A percentile compares a stretch with the other conserved stretches of the same genome.
Conservation (phyloP, 2,888 invertebrate species). For the Eudemis profundana region DNA sequence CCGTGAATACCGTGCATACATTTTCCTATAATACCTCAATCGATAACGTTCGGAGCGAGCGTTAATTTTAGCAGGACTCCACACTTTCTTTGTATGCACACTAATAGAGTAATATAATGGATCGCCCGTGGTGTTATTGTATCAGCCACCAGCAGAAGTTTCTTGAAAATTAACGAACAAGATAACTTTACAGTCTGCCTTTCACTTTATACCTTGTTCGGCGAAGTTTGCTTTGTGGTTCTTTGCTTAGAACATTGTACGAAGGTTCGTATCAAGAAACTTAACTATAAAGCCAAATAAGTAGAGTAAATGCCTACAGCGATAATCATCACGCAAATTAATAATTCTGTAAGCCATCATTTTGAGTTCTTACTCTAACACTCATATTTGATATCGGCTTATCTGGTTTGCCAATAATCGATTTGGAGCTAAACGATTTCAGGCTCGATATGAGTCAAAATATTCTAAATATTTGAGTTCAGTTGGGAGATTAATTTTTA, state of each 20-base stretch:
- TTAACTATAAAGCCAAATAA: conserved; percentile 7
- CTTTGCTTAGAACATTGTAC: conserved; percentile 1
- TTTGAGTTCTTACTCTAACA: background rate
- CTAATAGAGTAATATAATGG: conserved; percentile 29
- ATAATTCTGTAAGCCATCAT: background rate
- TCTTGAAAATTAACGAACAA: conserved; percentile 15
- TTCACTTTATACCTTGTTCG: conserved; percentile 19
- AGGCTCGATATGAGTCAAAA: background rate
- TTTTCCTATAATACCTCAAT: conserved; percentile 50
- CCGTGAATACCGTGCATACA: conserved; percentile 32
- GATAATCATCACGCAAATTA: conserved; percentile 2
- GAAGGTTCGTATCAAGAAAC: conserved; percentile 2
- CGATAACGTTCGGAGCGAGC: conserved; percentile 64
- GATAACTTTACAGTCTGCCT: conserved; percentile 24
- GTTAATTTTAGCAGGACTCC: conserved; percentile 58
- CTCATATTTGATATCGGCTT: conserved; percentile 23
- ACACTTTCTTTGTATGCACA: conserved; percentile 49
- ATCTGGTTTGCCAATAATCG: conserved; percentile 6
- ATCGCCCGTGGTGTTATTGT: conserved; percentile 20
- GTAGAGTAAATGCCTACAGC: background rate
- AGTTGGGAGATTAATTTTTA: too few relatives aligned
- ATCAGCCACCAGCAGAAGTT: conserved; percentile 20
- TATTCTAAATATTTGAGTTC: background rate
- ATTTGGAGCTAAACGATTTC: conserved; percentile 19
- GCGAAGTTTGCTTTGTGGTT: conserved; percentile 21